Base-by-base conservation (phyloP, 2,888 invertebrate genomes). In the Callyntrura sp. region DNA sequence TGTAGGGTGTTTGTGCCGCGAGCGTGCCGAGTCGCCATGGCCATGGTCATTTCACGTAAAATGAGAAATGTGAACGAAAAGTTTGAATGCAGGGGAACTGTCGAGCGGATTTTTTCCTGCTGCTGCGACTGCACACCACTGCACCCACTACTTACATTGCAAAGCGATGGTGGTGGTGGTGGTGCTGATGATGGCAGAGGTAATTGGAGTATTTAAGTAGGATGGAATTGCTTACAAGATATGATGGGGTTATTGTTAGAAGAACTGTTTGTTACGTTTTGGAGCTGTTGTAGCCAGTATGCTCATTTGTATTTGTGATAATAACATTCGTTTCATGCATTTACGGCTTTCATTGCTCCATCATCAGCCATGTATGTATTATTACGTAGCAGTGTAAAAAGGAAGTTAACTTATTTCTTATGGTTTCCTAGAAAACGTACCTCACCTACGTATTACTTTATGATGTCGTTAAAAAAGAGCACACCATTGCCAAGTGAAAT, bases 391-490 rank as follows among this genome's bases (percentile, higher is more conserved):
- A 23, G 76, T 76, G 76, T 76, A 55, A 76, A 76, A 76, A 76
- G 76, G 76, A 76, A 76, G 76, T 76, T 25, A 48, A 76, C 76
- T 76, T 79, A 79, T 65, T 88, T 82, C 73, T 86, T 70, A 79
- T 87, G 60, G 81, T 87, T 87, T 78, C 62, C 73, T 35, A 60
- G 73, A 82, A 73, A 73, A 45, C 45, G 70, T 35, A 78, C 35
- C 35, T 35, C 35, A 35, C 35, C 35, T 35, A 35, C 60, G 14
- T 62, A 62, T 25, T 25, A 28, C 62, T 62, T 62, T 82, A 88
- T 82, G 88, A 88, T 82, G 88, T 82, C 70, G 62, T 88, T 88
- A 81, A 73, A 76, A 70, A 43, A 57, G 76, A 82, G 73, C 88
- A n/a, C 48, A 45, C 73, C 73, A 76, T 51, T 35, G 51, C 51